phyloP scores from a whole-genome alignment of 2,888 invertebrate genomes.

The Drosophila birchii region DNA sequence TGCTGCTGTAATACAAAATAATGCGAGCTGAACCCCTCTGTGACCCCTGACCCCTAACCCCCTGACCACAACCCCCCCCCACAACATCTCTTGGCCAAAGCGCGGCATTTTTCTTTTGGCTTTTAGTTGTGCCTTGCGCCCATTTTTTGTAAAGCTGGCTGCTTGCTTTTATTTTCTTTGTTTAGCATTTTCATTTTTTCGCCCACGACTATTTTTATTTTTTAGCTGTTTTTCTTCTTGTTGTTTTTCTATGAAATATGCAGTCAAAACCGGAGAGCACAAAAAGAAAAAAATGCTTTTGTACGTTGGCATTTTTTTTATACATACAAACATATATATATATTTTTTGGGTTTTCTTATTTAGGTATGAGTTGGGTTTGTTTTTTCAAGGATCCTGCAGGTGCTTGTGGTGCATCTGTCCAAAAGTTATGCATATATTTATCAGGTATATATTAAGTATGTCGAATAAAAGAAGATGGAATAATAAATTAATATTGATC shows the following conservation, averaged over 20 bases:
- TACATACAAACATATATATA: slow-evolving; percentile 2
- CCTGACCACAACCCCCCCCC: not conserved
- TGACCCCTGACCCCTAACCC: slow-evolving; percentile 6
- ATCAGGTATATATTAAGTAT: slow-evolving; percentile 46
- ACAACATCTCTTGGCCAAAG: slow-evolving; percentile 16
- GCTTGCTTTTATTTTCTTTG: slow-evolving; percentile 77
- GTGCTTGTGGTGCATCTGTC: slow-evolving; percentile 59
- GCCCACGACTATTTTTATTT: slow-evolving; percentile 28
- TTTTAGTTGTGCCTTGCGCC: slow-evolving; percentile 58
- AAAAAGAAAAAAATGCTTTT: slow-evolving; percentile 45
- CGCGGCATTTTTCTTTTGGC: slow-evolving; percentile 71
- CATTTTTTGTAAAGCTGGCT: slow-evolving; percentile 55
- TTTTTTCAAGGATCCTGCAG: slow-evolving; percentile 68
- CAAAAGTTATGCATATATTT: slow-evolving; percentile 73
- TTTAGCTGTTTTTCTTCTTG: slow-evolving; percentile 22
- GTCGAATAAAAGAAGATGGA: slow-evolving; percentile 26
- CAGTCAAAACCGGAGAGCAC: slow-evolving; percentile 36
- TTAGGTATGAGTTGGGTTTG: not conserved
- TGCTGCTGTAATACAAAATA: slow-evolving; percentile 76
- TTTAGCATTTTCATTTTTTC: slow-evolving; percentile 76
- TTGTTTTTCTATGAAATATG: slow-evolving; percentile 41
- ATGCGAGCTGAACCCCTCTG: slow-evolving; percentile 50
- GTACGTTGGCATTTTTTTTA: slow-evolving; percentile 39
- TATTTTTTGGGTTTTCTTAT: slow-evolving; percentile 50
- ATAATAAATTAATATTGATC: slow-evolving; percentile 43